A percentile compares a stretch with the other conserved stretches of the same genome.
phyloP scores from a whole-genome alignment of 2,113 vertebrate genomes.

The Phoxinus phoxinus region DNA sequence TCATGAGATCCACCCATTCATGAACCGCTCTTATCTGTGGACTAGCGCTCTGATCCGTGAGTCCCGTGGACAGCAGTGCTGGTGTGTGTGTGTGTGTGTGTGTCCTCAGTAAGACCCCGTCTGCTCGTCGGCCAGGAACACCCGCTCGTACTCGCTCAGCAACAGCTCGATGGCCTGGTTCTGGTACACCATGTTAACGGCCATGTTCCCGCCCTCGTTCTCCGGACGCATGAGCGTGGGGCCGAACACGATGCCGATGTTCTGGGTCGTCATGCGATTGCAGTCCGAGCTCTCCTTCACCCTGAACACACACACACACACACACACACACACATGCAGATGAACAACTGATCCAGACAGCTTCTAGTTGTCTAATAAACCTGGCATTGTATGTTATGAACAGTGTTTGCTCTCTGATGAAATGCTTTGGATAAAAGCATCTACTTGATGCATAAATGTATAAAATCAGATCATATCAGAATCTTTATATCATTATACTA shows the following conservation, averaged over 20 bases:
- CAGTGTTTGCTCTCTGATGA: neutral
- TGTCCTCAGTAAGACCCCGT: slow-evolving; percentile 59
- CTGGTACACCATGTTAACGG: slow-evolving; percentile 83
- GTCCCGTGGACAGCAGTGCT: neutral
- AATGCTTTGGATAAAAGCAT: no score
- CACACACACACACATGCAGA: no score
- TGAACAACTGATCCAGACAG: slow-evolving; percentile 72
- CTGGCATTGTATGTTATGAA: neutral
- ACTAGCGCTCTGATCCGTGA: neutral
- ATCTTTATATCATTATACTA: no score
- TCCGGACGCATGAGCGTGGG: slow-evolving; percentile 89
- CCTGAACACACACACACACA: slow-evolving; percentile 69
- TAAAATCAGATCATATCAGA: neutral
- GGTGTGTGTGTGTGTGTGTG: fast-evolving
- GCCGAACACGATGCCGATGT: slow-evolving; percentile 94
- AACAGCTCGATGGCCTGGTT: slow-evolving; percentile 89
- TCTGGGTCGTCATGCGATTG: slow-evolving; percentile 92
- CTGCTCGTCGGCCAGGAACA: slow-evolving; percentile 70
- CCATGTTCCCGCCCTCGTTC: slow-evolving; percentile 83
- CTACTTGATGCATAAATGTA: neutral
- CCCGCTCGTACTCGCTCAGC: slow-evolving; percentile 79
- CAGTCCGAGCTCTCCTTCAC: slow-evolving; percentile 79
- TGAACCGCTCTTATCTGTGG: neutral
- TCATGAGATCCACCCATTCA: neutral
- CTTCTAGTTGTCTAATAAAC: neutral